phyloP scores from a whole-genome alignment of 1,140 invertebrate species.

The Pentalonia nigronervosa region DNA sequence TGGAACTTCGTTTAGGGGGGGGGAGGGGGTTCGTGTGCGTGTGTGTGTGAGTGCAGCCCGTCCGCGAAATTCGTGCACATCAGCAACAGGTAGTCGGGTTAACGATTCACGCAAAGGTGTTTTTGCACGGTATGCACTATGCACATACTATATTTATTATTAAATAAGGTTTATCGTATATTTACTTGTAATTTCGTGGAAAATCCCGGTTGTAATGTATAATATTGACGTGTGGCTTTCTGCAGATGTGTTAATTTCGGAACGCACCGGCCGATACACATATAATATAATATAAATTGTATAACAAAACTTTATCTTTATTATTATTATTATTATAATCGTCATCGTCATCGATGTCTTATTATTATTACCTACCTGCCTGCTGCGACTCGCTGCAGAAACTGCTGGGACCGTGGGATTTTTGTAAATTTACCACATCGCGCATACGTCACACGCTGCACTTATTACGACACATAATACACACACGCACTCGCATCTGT shows the following conservation, averaged over 20 bases:
- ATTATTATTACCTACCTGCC: not conserved
- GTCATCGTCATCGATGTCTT: not conserved
- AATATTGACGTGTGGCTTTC: not conserved
- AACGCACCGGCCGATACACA: not conserved
- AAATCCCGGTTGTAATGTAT: not conserved
- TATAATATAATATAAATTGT: not conserved
- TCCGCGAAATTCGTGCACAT: not conserved
- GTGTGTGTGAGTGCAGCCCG: not conserved
- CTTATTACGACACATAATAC: not conserved
- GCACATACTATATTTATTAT: not conserved
- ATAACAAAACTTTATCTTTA: not conserved
- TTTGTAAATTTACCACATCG: not conserved
- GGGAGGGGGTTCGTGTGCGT: too few relatives aligned
- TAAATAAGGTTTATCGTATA: not conserved
- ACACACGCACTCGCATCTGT: slow-evolving; percentile 20
- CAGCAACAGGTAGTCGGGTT: not conserved
- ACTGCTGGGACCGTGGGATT: not conserved
- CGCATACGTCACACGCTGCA: not conserved
- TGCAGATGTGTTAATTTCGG: slow-evolving; percentile 5
- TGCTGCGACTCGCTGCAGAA: not conserved
- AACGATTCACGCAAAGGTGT: slow-evolving; percentile 6
- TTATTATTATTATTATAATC: not conserved
- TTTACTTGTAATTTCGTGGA: not conserved
- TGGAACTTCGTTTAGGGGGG: not conserved
- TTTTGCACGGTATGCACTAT: not conserved